Conservation (phyloP, 2,113 vertebrate genomes). For the Paradisaea rubra region DNA sequence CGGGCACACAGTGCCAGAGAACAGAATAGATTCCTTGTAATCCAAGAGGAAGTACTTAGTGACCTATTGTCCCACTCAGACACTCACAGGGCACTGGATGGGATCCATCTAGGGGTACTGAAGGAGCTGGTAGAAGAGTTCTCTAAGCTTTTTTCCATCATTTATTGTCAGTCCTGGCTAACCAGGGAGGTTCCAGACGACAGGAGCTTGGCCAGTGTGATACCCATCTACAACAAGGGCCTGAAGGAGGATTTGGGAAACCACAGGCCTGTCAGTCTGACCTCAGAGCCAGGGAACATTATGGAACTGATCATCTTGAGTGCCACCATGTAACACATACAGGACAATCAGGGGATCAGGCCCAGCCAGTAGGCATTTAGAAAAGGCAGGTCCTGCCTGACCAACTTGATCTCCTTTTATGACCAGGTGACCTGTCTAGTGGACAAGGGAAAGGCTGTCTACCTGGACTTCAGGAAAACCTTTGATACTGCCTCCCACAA, state of each 20-base stretch:
- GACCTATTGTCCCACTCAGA: not conserved
- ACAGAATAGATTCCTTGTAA: not conserved
- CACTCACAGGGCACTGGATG: not conserved
- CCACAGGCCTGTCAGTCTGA: not conserved
- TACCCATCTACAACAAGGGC: not conserved
- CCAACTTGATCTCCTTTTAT: not conserved
- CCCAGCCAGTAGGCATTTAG: not conserved
- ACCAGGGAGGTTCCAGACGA: not conserved
- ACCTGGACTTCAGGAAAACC: not conserved
- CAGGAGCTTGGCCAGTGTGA: not conserved
- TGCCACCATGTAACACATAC: not conserved
- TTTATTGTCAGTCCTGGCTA: too few species aligned
- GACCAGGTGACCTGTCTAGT: not conserved
- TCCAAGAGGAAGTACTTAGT: not conserved
- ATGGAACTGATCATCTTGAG: not conserved
- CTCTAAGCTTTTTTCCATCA: fast-evolving
- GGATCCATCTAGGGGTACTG: too few species aligned
- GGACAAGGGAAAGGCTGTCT: not conserved
- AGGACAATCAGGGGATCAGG: not conserved
- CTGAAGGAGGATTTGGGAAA: not conserved
- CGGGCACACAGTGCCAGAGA: too few species aligned
- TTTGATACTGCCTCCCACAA: not conserved
- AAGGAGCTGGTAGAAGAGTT: not conserved
- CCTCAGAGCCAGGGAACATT: not conserved
- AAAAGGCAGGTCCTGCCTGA: not conserved